Base-by-base conservation (phyloP, 2,113 vertebrate genomes). In the Turnix velox region DNA sequence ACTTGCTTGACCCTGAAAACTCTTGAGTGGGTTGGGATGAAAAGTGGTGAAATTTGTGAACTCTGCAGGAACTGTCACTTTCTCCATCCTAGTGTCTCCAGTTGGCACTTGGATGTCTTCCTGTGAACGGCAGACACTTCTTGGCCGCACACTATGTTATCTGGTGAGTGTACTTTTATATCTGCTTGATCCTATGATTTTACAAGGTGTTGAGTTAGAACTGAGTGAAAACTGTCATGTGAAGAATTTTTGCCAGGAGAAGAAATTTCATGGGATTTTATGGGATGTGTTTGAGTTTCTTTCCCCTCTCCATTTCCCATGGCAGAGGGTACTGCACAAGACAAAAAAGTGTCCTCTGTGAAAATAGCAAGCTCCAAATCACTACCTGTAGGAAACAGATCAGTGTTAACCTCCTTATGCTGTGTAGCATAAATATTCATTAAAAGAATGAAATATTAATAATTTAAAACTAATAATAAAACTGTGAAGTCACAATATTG, bases 151-250 rank as follows among this genome's bases (percentile, higher is more conserved):
- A n/a, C n/a, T n/a, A n/a, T n/a, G n/a, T n/a, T n/a, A n/a, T n/a
- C n/a, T n/a, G n/a, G 25, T 4, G 3, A 3, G 10, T 0, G 0
- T 77, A 9, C 8, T 23, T 68, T 79, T 33, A 9, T 22, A 35
- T 49, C 25, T 54, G 23, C 33, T 49, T 1, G 4, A 25, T 39
- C 30, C 35, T 24, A 7, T 48, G 62, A 23, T 58, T 93, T 76
- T 49, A 27, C 37, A 48, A 45, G 31, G 15, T 61, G 8, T 19
- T 62, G 18, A 9, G 12, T 43, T 74, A 57, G 40, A 85, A 48
- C 10, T 28, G 33, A 63, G 15, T 72, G 48, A 68, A 85, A 83
- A 55, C 12, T 7, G 7, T 28, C 0, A 1, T 23, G 42, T 49
- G 39, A 84, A 37, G 43, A 51, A 48, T 83, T n/a, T 57, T 75